Percentiles rank a stretch among this genome's conserved stretches.
Evolutionary conservation across 2,888 invertebrate genomes (phyloP).

Genomic region (Rotaria magnacalcarata): DNA sequence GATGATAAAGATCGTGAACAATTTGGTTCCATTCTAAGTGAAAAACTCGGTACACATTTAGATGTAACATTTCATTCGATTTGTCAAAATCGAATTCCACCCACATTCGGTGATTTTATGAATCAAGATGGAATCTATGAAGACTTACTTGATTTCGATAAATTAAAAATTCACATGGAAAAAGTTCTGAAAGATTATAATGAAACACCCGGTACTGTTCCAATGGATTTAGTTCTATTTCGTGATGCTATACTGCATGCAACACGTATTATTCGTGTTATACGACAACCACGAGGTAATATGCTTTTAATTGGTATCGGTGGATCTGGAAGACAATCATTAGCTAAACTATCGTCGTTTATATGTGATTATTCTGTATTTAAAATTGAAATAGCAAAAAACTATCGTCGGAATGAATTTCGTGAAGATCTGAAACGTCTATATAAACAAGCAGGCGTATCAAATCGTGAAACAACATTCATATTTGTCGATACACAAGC

Average conservation of each 20-base stretch:
- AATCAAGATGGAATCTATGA: constrained; percentile 75
- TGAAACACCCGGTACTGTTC: constrained; percentile 71
- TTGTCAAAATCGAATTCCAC: constrained; percentile 69
- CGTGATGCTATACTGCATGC: constrained; percentile 80
- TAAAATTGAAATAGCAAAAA: constrained; percentile 74
- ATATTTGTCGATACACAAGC: constrained; percentile 79
- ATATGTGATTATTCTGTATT: constrained; percentile 74
- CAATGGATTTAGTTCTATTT: constrained; percentile 77
- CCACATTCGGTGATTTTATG: constrained; percentile 71
- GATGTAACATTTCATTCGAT: constrained; percentile 75
- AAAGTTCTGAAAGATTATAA: constrained; percentile 74
- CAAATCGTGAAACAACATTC: constrained; percentile 72
- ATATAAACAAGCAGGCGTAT: constrained; percentile 71
- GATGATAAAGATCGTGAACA: constrained; percentile 74
- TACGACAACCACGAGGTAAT: constrained; percentile 76
- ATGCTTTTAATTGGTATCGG: constrained; percentile 78
- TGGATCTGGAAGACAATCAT: constrained; percentile 77
- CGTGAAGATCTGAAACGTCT: constrained; percentile 68
- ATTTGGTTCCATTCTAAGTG: constrained; percentile 70
- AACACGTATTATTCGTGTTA: constrained; percentile 74
- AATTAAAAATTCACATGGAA: constrained; percentile 64
- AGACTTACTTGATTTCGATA: constrained; percentile 68
- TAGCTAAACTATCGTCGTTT: constrained; percentile 72
- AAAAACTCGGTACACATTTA: constrained; percentile 73
- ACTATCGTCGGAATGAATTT: constrained; percentile 71